Conservation (phyloP, 1,140 invertebrate genomes). For the Ceratosolen fusciceps region DNA sequence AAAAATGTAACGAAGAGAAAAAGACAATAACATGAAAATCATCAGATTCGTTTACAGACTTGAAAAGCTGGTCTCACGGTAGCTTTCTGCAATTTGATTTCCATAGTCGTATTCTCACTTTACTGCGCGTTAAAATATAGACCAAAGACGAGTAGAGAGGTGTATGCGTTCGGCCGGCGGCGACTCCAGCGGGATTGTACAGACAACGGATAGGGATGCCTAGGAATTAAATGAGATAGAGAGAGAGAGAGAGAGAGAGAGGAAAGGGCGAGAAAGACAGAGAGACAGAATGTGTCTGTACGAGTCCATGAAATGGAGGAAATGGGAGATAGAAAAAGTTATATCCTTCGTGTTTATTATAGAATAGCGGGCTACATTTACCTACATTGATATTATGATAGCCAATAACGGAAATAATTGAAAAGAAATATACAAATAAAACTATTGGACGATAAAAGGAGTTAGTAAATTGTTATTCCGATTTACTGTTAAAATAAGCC, state of each 20-base stretch:
- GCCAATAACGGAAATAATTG: slow-evolving; percentile 15
- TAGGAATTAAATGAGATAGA: not conserved
- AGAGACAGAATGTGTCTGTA: not conserved
- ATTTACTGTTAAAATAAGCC: slow-evolving; percentile 14
- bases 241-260: slow-evolving; percentile 22
- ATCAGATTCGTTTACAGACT: slow-evolving; percentile 36
- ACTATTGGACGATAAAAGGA: not conserved
- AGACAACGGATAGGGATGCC: too few relatives aligned
- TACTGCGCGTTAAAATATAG: slow-evolving; percentile 13
- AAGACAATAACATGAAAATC: slow-evolving; percentile 28
- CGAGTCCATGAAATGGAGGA: not conserved
- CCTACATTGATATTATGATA: slow-evolving; percentile 13
- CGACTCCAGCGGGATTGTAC: too few relatives aligned
- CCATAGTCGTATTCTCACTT: slow-evolving; percentile 26
- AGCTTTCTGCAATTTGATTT: slow-evolving; percentile 37
- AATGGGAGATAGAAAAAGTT: slow-evolving; percentile 5
- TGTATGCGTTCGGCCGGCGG: too few relatives aligned
- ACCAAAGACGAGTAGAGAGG: not conserved
- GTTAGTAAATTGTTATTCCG: not conserved
- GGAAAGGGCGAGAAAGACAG: not conserved
- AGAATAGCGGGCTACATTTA: not conserved
- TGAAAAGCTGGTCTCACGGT: slow-evolving; percentile 37
- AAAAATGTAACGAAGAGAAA: not conserved
- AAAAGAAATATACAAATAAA: slow-evolving; percentile 18
- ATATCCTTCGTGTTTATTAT: slow-evolving; percentile 21